phyloP scores from a whole-genome alignment of 2,797 vertebrate species.

The Spea hammondii region DNA sequence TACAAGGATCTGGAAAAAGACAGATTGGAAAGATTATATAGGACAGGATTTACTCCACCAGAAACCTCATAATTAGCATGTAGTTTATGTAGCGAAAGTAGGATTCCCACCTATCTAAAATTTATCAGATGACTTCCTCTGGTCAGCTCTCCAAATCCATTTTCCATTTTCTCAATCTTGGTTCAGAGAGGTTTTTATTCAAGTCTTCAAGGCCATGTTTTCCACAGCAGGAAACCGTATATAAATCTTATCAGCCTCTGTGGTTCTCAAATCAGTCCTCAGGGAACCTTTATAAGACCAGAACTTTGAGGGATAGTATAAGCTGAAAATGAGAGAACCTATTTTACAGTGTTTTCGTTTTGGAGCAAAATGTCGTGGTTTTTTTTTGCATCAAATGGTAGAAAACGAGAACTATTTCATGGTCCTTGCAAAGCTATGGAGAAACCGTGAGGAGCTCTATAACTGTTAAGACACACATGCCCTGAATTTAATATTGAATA shows the following conservation, averaged over 20 bases:
- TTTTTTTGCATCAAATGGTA: no score
- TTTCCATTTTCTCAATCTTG: slow-evolving; percentile 4
- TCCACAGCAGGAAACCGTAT: background rate
- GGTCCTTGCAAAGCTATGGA: no score
- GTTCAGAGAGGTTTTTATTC: background rate
- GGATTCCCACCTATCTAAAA: background rate
- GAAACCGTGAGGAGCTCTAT: no score
- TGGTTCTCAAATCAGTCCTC: background rate
- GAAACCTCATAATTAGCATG: background rate
- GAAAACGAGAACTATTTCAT: no score
- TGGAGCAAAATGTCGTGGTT: background rate
- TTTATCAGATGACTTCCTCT: background rate
- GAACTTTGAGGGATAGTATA: background rate
- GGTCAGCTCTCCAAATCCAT: background rate
- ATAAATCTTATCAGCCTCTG: background rate
- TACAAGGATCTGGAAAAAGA: background rate
- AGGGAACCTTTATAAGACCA: background rate
- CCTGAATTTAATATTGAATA: no score
- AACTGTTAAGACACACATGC: no score
- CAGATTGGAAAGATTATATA: background rate
- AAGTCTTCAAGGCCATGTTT: background rate
- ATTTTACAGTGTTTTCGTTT: background rate
- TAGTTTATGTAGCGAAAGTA: background rate
- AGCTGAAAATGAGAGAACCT: no score
- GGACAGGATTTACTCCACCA: background rate